Base-by-base conservation (phyloP, 53 echinoderm and acorn worm species). In the Temnopleurus reevesii region DNA sequence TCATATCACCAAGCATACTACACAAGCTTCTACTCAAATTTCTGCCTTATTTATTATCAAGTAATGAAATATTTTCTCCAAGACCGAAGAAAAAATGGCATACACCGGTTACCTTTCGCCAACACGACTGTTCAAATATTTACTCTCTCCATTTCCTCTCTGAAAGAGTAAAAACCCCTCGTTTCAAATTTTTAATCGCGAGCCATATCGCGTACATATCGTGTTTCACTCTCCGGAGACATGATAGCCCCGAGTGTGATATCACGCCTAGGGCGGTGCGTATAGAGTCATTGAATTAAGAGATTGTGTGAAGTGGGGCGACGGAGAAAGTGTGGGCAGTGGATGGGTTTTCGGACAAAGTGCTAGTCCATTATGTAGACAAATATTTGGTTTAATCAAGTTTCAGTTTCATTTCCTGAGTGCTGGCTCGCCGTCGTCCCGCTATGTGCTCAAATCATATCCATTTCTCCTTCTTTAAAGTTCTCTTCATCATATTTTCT, bases 381-480 rank as follows among this genome's bases (percentile, higher is more conserved):
- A 71, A 71, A 71, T 71, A 71, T 71, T 71, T 41, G 71, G 41
- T 71, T 71, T 71, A 71, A 71, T 71, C 71, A 71, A 71, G 71
- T 71, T 71, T 71, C 71, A 41, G 41, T 71, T 38, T 71, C 36
- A 71, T 71, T 38, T 71, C n/a, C 41, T 21, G 2, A 71, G 36
- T 41, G 41, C 71, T 41, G 36, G 33, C 63, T 63, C 9, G 13
- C 63, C 26, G 2, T 66, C n/a, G n/a, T 53, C 53, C 17, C 53
- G 9, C 53, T 17, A 12, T 53, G 17, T 53, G 9, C 53, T 53
- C 17, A 53, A 12, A 17, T 53, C 53, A 9, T 53, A n/a, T n/a
- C n/a, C n/a, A n/a, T n/a, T n/a, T n/a, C 49, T 33, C 63, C 8
- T 0, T 36, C 1, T 49, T 49, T 49, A 9, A 49, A 49, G 10